Base-by-base conservation (phyloP, 2,797 vertebrate species). In the Acanthis flammea region DNA sequence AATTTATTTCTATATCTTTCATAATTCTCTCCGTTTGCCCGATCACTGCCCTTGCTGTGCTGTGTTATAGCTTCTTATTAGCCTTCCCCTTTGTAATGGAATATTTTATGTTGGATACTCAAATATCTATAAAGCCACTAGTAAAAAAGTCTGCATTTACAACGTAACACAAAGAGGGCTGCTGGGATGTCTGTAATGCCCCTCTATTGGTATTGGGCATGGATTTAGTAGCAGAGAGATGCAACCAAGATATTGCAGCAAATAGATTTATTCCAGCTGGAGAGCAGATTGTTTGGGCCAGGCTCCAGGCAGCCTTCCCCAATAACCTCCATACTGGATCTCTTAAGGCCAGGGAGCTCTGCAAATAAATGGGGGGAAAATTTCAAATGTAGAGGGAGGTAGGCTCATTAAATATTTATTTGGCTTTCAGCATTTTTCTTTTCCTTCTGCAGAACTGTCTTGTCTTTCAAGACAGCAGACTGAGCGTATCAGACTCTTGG, bases 61-160 rank as follows among this genome's bases (percentile, higher is more conserved):
- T 75, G 53, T 62, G 51, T 94, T 94, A 94, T 66, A 94, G 87
- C 89, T 94, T 94, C 94, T 93, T 95, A 91, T 92, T 96, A 96
- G 83, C 91, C 87, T 94, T 91, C 85, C 70, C 60, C 63, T 94
- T 94, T 92, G 89, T 94, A 94, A 92, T 94, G 92, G 76, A 95
- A 91, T 95, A 95, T 94, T 97, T 97, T 94, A 96, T 94, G 92
- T 74, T 66, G 63, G 79, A 92, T 94, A 91, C 76, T 95, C 92
- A 96, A 94, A 71, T 94, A 89, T 79, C 95, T 87, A 94, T 95
- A 94, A 96, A 96, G 91, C 62, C 58, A 75, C 82, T 12, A 84
- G 85, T 93, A 88, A 95, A 96, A 86, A 93, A 88, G 82, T 70
- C 95, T 88, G 33, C 79, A 55, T 90, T 95, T 95, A 92, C 73